phyloP scores from a whole-genome alignment of 2,888 invertebrate genomes.

The Arctia plantaginis region DNA sequence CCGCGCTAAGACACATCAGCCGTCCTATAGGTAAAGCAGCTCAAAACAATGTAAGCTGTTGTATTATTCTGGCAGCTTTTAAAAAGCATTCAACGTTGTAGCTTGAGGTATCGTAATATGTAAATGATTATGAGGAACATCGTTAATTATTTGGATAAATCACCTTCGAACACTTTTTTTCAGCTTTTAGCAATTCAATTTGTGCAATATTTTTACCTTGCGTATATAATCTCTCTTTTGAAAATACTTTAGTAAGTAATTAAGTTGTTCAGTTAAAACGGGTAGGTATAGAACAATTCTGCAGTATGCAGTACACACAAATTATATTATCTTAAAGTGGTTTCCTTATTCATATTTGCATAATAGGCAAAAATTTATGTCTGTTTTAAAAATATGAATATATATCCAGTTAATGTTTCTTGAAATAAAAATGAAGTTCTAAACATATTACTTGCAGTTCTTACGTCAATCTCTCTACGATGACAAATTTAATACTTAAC shows the following conservation, averaged over 20 bases:
- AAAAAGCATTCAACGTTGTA: slow-evolving; percentile 71
- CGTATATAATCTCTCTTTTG: not conserved
- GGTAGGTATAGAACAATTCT: not conserved
- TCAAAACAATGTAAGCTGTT: slow-evolving; percentile 66
- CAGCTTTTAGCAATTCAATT: slow-evolving; percentile 2
- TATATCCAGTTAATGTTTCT: not conserved
- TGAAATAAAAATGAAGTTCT: not conserved
- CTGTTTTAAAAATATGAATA: not conserved
- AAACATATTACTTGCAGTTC: slow-evolving; percentile 10
- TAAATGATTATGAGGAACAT: slow-evolving; percentile 62
- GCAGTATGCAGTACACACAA: not conserved
- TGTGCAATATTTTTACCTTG: not conserved
- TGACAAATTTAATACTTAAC: slow-evolving; percentile 30
- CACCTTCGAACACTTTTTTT: slow-evolving; percentile 50
- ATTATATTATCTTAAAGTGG: not conserved
- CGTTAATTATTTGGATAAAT: slow-evolving; percentile 55
- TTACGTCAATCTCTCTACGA: slow-evolving; percentile 24
- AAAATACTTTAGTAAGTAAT: not conserved
- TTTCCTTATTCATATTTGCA: slow-evolving; percentile 3
- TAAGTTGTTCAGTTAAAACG: not conserved
- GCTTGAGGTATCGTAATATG: slow-evolving; percentile 56
- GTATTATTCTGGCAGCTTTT: slow-evolving; percentile 70
- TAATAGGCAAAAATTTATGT: not conserved
- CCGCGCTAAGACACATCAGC: slow-evolving; percentile 65
- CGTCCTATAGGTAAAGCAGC: slow-evolving; percentile 73